Percentiles rank a stretch among this genome's conserved stretches.
Conservation (phyloP, 2,113 vertebrate species). For the Butorides virescens region DNA sequence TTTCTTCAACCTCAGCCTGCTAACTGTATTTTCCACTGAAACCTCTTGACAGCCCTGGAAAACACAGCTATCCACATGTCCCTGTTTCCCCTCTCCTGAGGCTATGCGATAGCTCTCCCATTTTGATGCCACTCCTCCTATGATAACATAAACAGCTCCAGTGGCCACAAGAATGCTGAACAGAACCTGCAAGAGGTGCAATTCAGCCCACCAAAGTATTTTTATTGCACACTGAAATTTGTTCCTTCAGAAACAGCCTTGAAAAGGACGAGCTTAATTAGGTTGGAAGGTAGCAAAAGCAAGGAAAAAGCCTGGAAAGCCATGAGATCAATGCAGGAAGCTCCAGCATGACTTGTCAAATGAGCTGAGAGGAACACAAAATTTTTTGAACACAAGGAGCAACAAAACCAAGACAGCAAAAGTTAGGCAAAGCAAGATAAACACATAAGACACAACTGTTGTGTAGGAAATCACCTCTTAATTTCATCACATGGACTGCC, state of each 20-base stretch:
- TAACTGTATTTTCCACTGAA: neutral
- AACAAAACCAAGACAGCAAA: neutral
- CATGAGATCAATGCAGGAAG: neutral
- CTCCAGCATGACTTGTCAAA: neutral
- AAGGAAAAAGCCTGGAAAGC: neutral
- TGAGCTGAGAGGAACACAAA: neutral
- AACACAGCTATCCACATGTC: neutral
- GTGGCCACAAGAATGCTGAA: neutral
- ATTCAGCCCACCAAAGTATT: neutral
- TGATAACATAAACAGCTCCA: neutral
- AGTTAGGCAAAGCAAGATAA: neutral
- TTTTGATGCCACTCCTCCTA: neutral
- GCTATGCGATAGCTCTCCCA: neutral
- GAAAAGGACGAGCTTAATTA: neutral
- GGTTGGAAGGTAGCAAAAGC: neutral
- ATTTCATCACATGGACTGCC: neutral
- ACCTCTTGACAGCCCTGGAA: neutral
- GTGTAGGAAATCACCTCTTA: neutral
- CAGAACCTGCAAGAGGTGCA: neutral
- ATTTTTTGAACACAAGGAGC: neutral
- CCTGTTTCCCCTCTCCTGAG: neutral
- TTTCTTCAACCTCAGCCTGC: neutral
- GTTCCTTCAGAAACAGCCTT: neutral
- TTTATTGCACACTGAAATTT: neutral
- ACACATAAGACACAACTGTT: neutral